Evolutionary conservation across 1,140 invertebrate genomes (phyloP).

Genomic region (Drosophila kohkoa): DNA sequence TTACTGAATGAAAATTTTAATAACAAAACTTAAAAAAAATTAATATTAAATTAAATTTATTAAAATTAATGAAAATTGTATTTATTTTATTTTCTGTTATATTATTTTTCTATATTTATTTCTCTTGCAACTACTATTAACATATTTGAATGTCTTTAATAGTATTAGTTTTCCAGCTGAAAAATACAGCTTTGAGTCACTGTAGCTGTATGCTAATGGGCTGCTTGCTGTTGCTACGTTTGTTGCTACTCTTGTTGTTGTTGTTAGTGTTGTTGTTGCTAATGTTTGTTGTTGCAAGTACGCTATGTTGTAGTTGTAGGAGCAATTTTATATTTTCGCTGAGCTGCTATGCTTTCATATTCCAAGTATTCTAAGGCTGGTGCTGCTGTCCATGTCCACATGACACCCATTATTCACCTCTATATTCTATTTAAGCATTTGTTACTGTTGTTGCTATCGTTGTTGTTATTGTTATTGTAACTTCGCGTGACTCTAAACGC

Average conservation of each 20-base stretch:
- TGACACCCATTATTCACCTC: constrained; percentile 62
- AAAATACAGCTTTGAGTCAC: neutral
- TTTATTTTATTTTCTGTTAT: too few relatives aligned
- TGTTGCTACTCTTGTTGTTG: neutral
- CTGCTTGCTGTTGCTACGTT: constrained; percentile 10
- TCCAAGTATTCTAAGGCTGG: constrained; percentile 15
- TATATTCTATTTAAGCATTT: constrained; percentile 47
- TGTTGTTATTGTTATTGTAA: constrained; percentile 59
- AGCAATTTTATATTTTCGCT: constrained; percentile 12
- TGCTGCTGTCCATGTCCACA: constrained; percentile 25
- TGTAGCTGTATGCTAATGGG: constrained; percentile 33
- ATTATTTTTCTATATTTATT: too few relatives aligned
- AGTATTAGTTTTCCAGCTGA: neutral
- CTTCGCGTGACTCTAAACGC: constrained; percentile 74
- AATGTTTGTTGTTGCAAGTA: constrained; percentile 16
- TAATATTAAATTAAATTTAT: too few relatives aligned
- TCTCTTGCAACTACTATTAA: neutral
- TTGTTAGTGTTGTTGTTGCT: constrained; percentile 9
- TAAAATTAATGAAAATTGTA: too few relatives aligned
- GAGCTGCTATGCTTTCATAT: constrained; percentile 8
- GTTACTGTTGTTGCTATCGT: constrained; percentile 22
- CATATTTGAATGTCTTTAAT: neutral
- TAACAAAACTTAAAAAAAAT: too few relatives aligned
- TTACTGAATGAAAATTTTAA: too few relatives aligned
- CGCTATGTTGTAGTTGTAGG: neutral